phyloP scores from a whole-genome alignment of 2,797 vertebrate species.

The Halcyon badia region DNA sequence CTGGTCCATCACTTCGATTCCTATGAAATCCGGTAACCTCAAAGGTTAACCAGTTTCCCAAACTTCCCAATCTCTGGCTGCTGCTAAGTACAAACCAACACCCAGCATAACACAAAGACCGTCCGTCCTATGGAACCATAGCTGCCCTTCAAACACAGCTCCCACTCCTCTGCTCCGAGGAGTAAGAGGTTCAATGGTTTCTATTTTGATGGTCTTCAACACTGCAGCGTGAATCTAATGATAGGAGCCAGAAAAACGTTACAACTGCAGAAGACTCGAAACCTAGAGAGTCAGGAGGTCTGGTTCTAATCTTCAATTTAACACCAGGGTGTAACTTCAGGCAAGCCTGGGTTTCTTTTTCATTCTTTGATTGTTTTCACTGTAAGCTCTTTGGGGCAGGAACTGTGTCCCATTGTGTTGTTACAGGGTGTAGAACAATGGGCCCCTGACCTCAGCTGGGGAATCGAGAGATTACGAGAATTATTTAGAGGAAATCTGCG shows the following conservation, averaged over 20 bases:
- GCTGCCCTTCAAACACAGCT: not conserved
- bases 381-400: slow-evolving; percentile 74
- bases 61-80: not conserved
- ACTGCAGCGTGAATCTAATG: not conserved
- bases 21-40: not conserved
- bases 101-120: not conserved
- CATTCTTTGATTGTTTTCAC: slow-evolving; percentile 75
- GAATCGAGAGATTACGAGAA: slow-evolving; percentile 75
- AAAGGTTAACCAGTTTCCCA: not conserved
- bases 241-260: slow-evolving; percentile 46
- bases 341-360: slow-evolving; percentile 71
- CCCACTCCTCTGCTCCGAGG: not conserved
- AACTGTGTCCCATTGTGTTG: slow-evolving; percentile 75
- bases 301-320: slow-evolving; percentile 72
- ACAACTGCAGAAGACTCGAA: slow-evolving; percentile 45
- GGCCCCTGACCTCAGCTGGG: slow-evolving; percentile 71
- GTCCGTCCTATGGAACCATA: not conserved
- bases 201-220: slow-evolving; percentile 26
- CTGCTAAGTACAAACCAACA: not conserved
- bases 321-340: slow-evolving; percentile 73
- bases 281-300: slow-evolving; percentile 70
- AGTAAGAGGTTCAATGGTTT: not conserved
- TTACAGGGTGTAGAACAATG: slow-evolving; percentile 76
- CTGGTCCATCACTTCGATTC: accelerated
- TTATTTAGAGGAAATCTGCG: slow-evolving; percentile 76